These are phyloP conservation scores for Syrmaticus mikado DNA, from an alignment of 2,113 vertebrate species.

Conservation along the genomic window DNA sequence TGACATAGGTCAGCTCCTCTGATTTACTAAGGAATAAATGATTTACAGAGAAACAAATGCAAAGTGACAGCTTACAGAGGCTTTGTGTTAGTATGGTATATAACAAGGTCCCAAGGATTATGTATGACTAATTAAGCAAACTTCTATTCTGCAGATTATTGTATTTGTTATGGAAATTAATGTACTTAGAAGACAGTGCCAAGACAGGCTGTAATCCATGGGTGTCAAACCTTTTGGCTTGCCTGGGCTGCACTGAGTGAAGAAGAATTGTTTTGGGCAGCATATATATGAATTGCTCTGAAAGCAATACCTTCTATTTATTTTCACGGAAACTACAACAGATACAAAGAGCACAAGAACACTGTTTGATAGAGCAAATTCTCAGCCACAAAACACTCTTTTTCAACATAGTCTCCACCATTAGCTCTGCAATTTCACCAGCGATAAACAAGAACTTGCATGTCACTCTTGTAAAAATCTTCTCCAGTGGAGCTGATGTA, in stretches of 20 bases:
- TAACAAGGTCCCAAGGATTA: not conserved
- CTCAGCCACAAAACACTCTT: too few species aligned
- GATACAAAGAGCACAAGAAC: not conserved
- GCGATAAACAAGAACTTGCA: too few species aligned
- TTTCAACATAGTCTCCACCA: too few species aligned
- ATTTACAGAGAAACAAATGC: not conserved
- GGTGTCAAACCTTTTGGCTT: not conserved
- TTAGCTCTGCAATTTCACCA: too few species aligned
- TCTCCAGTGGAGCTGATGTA: too few species aligned
- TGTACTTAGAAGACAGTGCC: not conserved
- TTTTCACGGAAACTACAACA: not conserved
- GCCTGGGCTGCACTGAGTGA: too few species aligned
- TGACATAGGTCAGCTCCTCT: not conserved
- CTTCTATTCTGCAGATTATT: not conserved
- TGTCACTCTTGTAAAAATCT: too few species aligned
- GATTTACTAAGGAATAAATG: not conserved
- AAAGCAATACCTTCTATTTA: not conserved
- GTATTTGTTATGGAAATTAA: not conserved
- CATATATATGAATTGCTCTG: not conserved
- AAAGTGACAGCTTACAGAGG: not conserved
- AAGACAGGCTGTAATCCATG: not conserved
- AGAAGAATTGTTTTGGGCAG: too few species aligned
- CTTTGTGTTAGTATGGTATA: fast-evolving
- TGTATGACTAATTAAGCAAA: fast-evolving
- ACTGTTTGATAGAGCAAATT: not conserved